phyloP scores from a whole-genome alignment of 2,113 vertebrate genomes.

The Cairina moschata region DNA sequence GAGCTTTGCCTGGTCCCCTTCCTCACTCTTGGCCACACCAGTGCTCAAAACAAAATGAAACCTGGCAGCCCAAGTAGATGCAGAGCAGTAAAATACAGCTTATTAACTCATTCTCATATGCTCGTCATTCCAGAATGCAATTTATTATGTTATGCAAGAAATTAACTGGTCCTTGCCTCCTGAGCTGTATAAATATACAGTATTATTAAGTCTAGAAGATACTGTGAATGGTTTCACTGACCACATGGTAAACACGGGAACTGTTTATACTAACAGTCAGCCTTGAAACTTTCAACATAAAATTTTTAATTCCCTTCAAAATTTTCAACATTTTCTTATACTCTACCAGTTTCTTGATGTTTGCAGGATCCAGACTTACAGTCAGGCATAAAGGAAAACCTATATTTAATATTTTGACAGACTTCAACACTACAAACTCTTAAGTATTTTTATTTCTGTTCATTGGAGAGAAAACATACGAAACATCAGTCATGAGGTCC shows the following conservation, averaged over 20 bases:
- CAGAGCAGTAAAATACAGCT: neutral
- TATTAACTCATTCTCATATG: neutral
- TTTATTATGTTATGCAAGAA: neutral
- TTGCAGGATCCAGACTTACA: neutral
- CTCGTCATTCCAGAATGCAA: neutral
- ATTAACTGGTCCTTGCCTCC: neutral
- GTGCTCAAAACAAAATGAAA: neutral
- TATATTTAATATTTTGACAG: neutral
- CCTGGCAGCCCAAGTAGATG: neutral
- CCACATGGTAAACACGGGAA: neutral
- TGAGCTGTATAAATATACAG: neutral
- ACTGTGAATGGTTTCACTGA: neutral
- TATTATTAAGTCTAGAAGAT: neutral
- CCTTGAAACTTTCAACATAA: neutral
- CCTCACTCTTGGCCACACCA: neutral
- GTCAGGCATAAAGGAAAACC: neutral
- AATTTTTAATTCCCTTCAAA: neutral
- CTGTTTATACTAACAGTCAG: neutral
- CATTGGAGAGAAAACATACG: neutral
- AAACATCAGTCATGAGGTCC: neutral
- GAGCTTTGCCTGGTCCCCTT: neutral
- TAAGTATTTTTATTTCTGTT: neutral
- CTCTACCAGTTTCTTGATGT: neutral
- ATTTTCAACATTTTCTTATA: neutral
- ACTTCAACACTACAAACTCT: neutral